A percentile compares a stretch with the other conserved stretches of the same genome.
phyloP scores from a whole-genome alignment of 1,140 invertebrate species.

The Papilio dardanus region DNA sequence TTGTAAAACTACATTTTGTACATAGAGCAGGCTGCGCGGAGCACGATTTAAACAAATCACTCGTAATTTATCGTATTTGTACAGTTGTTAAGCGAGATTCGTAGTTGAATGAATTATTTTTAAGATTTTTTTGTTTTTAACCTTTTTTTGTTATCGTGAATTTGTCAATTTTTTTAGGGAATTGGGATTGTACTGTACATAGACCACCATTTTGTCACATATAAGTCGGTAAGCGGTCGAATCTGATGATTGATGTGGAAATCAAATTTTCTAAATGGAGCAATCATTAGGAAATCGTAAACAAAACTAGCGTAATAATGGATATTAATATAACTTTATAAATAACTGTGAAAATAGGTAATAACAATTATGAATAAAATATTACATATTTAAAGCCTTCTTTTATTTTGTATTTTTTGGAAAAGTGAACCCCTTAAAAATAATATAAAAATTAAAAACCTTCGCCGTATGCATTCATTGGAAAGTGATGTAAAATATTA shows the following conservation, averaged over 20 bases:
- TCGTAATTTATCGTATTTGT: conserved; percentile 82
- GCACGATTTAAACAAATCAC: conserved; percentile 79
- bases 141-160: conserved; percentile 80
- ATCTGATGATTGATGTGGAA: conserved; percentile 81
- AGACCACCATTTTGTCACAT: conserved; percentile 79
- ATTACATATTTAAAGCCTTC: conserved; percentile 79
- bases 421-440: no score
- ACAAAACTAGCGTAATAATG: conserved; percentile 82
- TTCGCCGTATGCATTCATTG: no score
- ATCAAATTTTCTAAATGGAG: conserved; percentile 82
- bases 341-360: conserved; percentile 83
- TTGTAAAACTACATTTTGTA: conserved; percentile 77
- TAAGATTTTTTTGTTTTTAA: conserved; percentile 77
- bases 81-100: conserved; percentile 81
- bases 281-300: conserved; percentile 82
- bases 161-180: conserved; percentile 83
- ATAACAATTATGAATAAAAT: conserved; percentile 83
- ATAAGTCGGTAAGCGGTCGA: conserved; percentile 73
- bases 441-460: no score
- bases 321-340: conserved; percentile 84
- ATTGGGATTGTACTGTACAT: conserved; percentile 81
- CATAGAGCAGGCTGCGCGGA: conserved; percentile 62
- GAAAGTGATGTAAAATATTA: no score
- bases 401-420: conserved; percentile 52
- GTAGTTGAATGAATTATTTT: conserved; percentile 80